Base-by-base conservation (phyloP, 1,140 invertebrate species). In the Drosophila repletoides region DNA sequence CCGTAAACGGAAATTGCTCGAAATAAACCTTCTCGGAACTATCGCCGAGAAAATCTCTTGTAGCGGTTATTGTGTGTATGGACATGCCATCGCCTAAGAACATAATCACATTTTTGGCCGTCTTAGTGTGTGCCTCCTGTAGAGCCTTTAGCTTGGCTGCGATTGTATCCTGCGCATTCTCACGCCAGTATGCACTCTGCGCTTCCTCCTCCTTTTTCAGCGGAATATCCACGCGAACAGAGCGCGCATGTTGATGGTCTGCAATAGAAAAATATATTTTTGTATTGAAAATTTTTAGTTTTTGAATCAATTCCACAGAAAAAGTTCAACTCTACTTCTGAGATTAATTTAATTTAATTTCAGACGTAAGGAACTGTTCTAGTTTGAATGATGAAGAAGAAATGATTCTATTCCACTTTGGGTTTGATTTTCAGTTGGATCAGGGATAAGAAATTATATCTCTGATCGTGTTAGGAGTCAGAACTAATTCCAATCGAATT, bases 41-140 rank as follows among this genome's bases (percentile, higher is more conserved):
- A 33, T 92, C 94, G 0, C 94, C 94, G 55, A 93, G 91, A 51
- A 93, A 91, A 31, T 94, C 93, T 15, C 95, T 89, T 1, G 94
- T 93, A 0, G 95, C 94, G 0, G 93, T 93, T 5, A 95, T 80
- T 2, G 95, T 96, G 1, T 94, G 91, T n/a, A 95, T 90, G 7
- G 94, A 95, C 94, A 96, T 95, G 10, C 95, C 95, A 76, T 96
- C 95, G 1, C 95, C 95, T 38, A 96, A 87, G 73, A 96, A 96
- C 65, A 96, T 80, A 15, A 96, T 94, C 3, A 95, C 92, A 88
- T 95, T 95, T 74, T 94, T 95, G 2, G 95, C 95, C 7, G 55
- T 68, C 0, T 77, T 56, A 0, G 59, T 67, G 1, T 73, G 22
- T 2, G 88, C 76, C 2, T 88, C 88, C 22, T 91, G 88, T 19